These are phyloP conservation scores for Leptinotarsa texana DNA, from an alignment of 1,140 invertebrate genomes.

Conservation along the genomic window DNA sequence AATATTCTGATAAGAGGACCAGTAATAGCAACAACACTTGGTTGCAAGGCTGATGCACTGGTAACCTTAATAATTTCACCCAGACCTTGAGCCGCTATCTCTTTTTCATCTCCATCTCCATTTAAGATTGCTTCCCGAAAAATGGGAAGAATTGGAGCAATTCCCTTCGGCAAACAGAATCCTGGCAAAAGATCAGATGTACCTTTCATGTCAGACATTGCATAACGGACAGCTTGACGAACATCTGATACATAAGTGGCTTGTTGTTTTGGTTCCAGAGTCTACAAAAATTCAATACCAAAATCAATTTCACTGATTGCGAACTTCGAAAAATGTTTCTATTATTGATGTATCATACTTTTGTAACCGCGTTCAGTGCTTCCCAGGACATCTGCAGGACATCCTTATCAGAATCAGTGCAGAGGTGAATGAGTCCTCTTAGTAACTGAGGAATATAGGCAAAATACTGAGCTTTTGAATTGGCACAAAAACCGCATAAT, in stretches of 20 bases:
- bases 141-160: slow-evolving; percentile 89
- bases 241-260: slow-evolving; percentile 85
- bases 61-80: slow-evolving; percentile 91
- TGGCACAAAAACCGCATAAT: slow-evolving; percentile 85
- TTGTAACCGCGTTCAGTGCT: slow-evolving; percentile 87
- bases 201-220: slow-evolving; percentile 82
- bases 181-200: slow-evolving; percentile 76
- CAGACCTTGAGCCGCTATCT: slow-evolving; percentile 87
- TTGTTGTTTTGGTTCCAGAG: slow-evolving; percentile 79
- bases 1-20: slow-evolving; percentile 97
- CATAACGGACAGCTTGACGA: slow-evolving; percentile 87
- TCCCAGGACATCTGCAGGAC: slow-evolving; percentile 88
- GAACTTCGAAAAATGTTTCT: not conserved
- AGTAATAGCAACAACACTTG: slow-evolving; percentile 95
- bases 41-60: slow-evolving; percentile 82
- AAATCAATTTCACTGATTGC: not conserved
- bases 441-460: slow-evolving; percentile 87
- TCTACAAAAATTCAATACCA: slow-evolving; percentile 55
- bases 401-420: slow-evolving; percentile 79
- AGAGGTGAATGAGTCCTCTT: slow-evolving; percentile 82
- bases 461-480: slow-evolving; percentile 83
- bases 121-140: slow-evolving; percentile 96
- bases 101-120: slow-evolving; percentile 92
- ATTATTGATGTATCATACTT: slow-evolving; percentile 58
- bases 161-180: slow-evolving; percentile 93